Evolutionary conservation across 2,888 invertebrate genomes (phyloP), one percentile per base, ranked within the genome.

Genomic region (Torymus aiolomorphi): DNA sequence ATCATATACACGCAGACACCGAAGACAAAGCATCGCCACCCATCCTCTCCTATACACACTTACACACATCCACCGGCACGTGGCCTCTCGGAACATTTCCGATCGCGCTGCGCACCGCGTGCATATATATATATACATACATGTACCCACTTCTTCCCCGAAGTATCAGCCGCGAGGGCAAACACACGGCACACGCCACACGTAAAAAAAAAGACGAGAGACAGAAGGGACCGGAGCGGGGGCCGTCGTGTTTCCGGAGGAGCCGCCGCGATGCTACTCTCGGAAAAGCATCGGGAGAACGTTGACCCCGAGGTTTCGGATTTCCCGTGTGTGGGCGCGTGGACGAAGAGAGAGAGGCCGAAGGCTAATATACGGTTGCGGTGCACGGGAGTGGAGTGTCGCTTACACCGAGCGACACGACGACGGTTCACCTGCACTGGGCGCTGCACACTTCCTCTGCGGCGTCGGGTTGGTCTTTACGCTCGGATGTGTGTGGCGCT

Each of bases 261-360:
- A 31, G 31, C 24, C 24, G 24, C 24, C 3, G 24, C 31, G 31
- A 31, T 31, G 31, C 18, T 8, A 57, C 52, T n/a, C 80, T 75
- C 59, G 76, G 80, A 72, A 76, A 80, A 80, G 63, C 65, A n/a
- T 12, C 13, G 14, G 5, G 20, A 14, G 74, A 57, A 16, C 79
- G 75, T 75, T 75, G 79, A 79, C 75, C 75, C 65, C 61, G 54
- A n/a, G 63, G 51, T 65, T 42, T 80, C 80, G 56, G 80, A 72
- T 80, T 80, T 76, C 80, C 79, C 71, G 49, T 65, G 70, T 66
- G 79, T 76, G 79, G 70, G 75, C 42, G 79, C 63, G 70, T 51
- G 61, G 31, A 51, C 13, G 18, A 18, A 12, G 31, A 8, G 31
- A 8, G 8, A 31, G 31, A 31, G 8, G 31, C 1, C 71, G 31